Evolutionary conservation across 2,113 vertebrate genomes (phyloP).

Genomic region (Crotalus horridus): DNA sequence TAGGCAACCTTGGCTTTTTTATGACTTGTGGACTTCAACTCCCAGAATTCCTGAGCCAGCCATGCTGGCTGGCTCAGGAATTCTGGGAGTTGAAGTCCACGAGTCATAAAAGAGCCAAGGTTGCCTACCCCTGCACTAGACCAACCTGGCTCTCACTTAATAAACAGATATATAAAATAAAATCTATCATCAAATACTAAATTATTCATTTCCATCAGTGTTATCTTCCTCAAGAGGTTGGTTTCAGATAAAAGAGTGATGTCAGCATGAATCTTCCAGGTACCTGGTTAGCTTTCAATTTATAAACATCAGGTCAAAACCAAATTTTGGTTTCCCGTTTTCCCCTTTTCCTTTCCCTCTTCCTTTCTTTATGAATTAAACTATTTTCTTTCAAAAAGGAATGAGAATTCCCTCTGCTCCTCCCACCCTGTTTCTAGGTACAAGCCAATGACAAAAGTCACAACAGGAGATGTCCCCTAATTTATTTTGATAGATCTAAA

Average conservation of each 20-base stretch:
- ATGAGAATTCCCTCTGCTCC: neutral
- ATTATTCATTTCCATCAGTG: neutral
- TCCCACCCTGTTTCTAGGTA: neutral
- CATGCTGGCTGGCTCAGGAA: no score
- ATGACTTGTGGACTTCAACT: no score
- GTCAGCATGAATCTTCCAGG: neutral
- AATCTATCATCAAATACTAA: neutral
- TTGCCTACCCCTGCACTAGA: no score
- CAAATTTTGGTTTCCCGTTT: neutral
- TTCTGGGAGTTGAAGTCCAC: no score
- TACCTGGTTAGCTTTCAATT: neutral
- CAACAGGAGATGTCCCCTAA: neutral
- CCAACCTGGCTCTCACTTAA: neutral
- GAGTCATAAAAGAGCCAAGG: no score
- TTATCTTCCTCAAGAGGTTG: neutral
- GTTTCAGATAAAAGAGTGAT: conserved; percentile 2
- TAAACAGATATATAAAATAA: conserved; percentile 17
- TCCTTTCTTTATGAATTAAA: neutral
- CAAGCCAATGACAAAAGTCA: neutral
- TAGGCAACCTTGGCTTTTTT: no score
- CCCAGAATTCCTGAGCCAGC: no score
- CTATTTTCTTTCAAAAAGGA: neutral
- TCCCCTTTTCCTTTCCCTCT: neutral
- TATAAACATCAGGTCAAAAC: neutral
- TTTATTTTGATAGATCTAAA: neutral